Conservation (phyloP, 2,113 vertebrate genomes). For the Sinocyclocheilus rhinocerous region DNA sequence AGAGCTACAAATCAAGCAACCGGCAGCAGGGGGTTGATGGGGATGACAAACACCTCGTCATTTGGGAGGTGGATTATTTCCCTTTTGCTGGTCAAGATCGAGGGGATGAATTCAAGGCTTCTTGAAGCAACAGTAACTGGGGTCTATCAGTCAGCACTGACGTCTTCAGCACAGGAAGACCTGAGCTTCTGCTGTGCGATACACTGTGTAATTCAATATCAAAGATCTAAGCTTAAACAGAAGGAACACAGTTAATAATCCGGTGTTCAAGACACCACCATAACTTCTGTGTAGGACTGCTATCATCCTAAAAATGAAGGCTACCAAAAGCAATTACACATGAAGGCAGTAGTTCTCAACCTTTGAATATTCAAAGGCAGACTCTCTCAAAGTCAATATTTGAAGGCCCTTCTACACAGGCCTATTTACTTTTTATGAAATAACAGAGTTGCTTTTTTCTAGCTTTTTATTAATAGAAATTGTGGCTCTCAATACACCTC, state of each 20-base stretch:
- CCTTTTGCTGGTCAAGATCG: constrained; percentile 55
- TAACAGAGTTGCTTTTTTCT: too few species aligned
- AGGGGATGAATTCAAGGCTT: constrained; percentile 4
- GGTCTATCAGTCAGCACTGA: constrained; percentile 53
- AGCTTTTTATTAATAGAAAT: background rate
- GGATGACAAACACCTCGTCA: constrained; percentile 61
- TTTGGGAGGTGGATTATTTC: constrained; percentile 60
- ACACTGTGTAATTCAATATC: background rate
- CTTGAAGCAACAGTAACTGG: constrained; percentile 31
- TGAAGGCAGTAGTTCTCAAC: background rate
- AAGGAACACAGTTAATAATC: background rate
- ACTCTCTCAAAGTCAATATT: background rate
- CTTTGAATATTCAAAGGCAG: background rate
- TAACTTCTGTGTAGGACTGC: background rate
- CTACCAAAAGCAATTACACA: background rate
- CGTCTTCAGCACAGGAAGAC: constrained; percentile 9
- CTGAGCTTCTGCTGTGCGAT: background rate
- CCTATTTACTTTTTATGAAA: background rate
- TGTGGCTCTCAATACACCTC: background rate
- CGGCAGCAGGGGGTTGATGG: constrained; percentile 63
- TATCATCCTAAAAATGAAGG: background rate
- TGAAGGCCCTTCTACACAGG: background rate
- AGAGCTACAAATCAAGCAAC: constrained; percentile 73
- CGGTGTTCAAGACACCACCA: background rate
- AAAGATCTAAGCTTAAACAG: background rate